Evolutionary conservation across 2,113 vertebrate species (phyloP), one percentile per base, ranked within the genome.

Genomic region (Caranx ignobilis): DNA sequence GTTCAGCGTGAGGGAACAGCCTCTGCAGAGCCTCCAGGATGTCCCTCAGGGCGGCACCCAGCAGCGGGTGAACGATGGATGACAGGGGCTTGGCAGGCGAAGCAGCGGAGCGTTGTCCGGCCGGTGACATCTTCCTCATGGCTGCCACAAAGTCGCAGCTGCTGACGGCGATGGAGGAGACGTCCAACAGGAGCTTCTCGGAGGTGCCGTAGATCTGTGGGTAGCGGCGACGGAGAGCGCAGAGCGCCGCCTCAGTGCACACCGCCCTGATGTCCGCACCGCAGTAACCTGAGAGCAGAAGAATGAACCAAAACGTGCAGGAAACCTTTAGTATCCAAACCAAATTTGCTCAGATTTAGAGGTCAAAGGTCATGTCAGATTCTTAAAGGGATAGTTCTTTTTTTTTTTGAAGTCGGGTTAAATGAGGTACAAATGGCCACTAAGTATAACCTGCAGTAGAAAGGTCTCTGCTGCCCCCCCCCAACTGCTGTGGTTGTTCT

Each of bases 231-330:
- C 96, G 95, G 35, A 99, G 84, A 62, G 97, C 96, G 11, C 96
- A 97, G 35, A 99, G 89, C 1, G 94, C 97, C 5, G 97, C 96
- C 93, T 99, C 97, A 0, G 96, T 90, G 70, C 97, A 98, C 35
- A 98, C 83, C 1, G 96, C 96, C 75, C 97, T 96, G 85, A 99
- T 95, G 89, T 99, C 97, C 37, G 97, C 97, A 3, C 97, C 97
- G 12, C 97, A 98, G 91, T 98, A 99, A 50, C 97, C 97, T 98
- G 66, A 2, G 41, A 54, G 50, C 37, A 37, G 37, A 37, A 37
- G 37, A 37, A 8, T 37, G 5, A 37, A 5, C 37, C 37, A 37
- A 37, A 41, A 41, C 39, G 11, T 41, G 39, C 39, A 37, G 37
- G 37, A 37, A 37, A 8, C 8, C 37, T 37, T 37, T 37, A 8